Evolutionary conservation across 2,888 invertebrate species (phyloP).

Genomic region (Cactoblastis cactorum): DNA sequence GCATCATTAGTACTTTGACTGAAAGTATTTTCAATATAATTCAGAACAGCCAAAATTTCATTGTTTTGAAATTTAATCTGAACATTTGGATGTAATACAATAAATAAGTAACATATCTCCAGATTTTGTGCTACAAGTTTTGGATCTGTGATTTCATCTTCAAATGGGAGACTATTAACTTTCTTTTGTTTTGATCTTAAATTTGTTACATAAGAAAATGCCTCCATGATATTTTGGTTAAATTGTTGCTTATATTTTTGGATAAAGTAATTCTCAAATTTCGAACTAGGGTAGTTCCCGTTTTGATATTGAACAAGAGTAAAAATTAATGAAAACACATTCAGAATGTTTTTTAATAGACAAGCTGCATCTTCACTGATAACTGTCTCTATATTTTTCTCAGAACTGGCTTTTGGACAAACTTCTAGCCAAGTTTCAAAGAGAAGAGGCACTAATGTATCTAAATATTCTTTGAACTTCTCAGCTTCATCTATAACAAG

Average conservation of each 20-base stretch:
- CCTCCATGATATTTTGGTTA: conserved; percentile 74
- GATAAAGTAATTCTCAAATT: conserved; percentile 72
- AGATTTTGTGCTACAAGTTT: conserved; percentile 58
- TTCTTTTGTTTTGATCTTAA: conserved; percentile 48
- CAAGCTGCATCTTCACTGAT: conserved; percentile 82
- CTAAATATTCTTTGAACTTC: conserved; percentile 81
- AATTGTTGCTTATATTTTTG: conserved; percentile 75
- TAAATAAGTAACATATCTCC: conserved; percentile 67
- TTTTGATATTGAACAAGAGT: conserved; percentile 54
- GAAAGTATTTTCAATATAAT: conserved; percentile 74
- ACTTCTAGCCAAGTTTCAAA: conserved; percentile 93
- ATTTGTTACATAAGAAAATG: conserved; percentile 80
- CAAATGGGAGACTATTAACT: conserved; percentile 33
- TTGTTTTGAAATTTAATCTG: conserved; percentile 51
- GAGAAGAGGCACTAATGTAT: conserved; percentile 86
- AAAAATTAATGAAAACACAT: conserved; percentile 82
- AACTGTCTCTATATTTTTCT: conserved; percentile 64
- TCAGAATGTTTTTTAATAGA: conserved; percentile 81
- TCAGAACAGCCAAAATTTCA: conserved; percentile 57
- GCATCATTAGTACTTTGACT: conserved; percentile 40
- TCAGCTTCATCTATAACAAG: conserved; percentile 59
- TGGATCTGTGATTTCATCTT: conserved; percentile 55
- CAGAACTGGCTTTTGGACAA: conserved; percentile 68
- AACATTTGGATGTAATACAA: conserved; percentile 61
- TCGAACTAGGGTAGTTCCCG: conserved; percentile 48